Percentiles rank a stretch among this genome's conserved stretches.
These are phyloP conservation scores for Mythimna vitellina DNA, from an alignment of 2,888 invertebrate species.

Conservation along the genomic window DNA sequence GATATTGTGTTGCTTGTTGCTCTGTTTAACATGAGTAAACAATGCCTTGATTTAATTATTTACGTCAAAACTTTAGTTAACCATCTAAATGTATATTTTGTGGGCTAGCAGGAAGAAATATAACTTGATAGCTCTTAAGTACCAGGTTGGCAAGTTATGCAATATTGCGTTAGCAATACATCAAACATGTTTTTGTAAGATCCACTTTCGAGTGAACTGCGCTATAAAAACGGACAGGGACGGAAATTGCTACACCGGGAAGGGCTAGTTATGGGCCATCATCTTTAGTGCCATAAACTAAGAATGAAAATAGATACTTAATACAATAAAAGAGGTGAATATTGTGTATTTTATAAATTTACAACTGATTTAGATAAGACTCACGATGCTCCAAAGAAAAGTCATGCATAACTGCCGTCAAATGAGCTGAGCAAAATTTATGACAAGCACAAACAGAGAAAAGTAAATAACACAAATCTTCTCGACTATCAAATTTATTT, in stretches of 20 bases:
- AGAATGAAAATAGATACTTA: not conserved
- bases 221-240: slow-evolving; percentile 17
- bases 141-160: slow-evolving; percentile 11
- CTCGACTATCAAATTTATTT: slow-evolving; percentile 49
- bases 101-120: not conserved
- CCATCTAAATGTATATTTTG: not conserved
- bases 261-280: slow-evolving; percentile 17
- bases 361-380: slow-evolving; percentile 13
- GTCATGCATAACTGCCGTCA: slow-evolving; percentile 12
- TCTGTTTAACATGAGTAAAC: not conserved
- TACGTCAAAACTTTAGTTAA: slow-evolving; percentile 3
- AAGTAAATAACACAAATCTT: slow-evolving; percentile 47
- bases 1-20: slow-evolving; percentile 20
- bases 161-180: slow-evolving; percentile 31
- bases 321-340: not conserved
- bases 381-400: not conserved
- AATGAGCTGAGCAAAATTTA: slow-evolving; percentile 45
- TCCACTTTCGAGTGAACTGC: slow-evolving; percentile 19
- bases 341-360: not conserved
- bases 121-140: slow-evolving; percentile 3
- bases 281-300: not conserved
- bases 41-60: not conserved
- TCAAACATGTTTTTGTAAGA: slow-evolving; percentile 24
- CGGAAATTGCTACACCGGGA: slow-evolving; percentile 28
- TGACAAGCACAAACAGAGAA: slow-evolving; percentile 24